Base-by-base conservation (phyloP, 2,797 vertebrate species). In the Micromesistius poutassou region DNA sequence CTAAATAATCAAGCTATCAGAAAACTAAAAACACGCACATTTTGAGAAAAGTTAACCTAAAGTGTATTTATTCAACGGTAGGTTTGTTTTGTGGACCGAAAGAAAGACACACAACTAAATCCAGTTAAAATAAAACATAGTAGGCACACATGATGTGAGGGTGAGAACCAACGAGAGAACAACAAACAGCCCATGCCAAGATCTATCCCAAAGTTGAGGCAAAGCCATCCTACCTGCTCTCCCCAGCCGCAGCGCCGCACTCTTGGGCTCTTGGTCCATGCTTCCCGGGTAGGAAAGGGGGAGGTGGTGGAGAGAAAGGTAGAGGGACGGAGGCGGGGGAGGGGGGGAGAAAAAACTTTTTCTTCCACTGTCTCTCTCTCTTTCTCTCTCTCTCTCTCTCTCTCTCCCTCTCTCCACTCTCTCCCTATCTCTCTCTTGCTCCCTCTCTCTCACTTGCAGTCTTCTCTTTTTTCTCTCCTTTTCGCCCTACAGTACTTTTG, bases 261-360 rank as follows among this genome's bases (percentile, higher is more conserved):
- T 96, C 94, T 90, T 94, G 93, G 96, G 96, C 85, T 96, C 95
- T 92, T 95, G 92, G 90, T 98, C 97, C 97, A 98, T 98, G 91
- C 87, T 93, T 87, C 79, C 85, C 85, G 87, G 90, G 87, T 83
- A 86, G 88, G 89, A 87, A 82, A 90, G 86, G 91, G 90, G 90
- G 88, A 90, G 85, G 87, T 85, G 88, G 88, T 85, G 84, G 78
- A 83, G 31, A 74, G 75, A 82, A 88, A 80, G 71, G 31, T 31
- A 78, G 76, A 82, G 87, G 86, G 93, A 93, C 87, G 85, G 78
- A 42, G 80, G 88, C 87, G 85, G 90, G 90, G 90, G 90, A 85
- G 80, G 74, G 85, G 91, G 89, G 87, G 79, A 88, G 88, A 82
- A 90, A n/a, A 93, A 92, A 91, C 80, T 87, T 92, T 91, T 89